These are phyloP conservation scores for Microctenopoma steveboyesi DNA, from an alignment of 2,797 vertebrate genomes.

Conservation along the genomic window DNA sequence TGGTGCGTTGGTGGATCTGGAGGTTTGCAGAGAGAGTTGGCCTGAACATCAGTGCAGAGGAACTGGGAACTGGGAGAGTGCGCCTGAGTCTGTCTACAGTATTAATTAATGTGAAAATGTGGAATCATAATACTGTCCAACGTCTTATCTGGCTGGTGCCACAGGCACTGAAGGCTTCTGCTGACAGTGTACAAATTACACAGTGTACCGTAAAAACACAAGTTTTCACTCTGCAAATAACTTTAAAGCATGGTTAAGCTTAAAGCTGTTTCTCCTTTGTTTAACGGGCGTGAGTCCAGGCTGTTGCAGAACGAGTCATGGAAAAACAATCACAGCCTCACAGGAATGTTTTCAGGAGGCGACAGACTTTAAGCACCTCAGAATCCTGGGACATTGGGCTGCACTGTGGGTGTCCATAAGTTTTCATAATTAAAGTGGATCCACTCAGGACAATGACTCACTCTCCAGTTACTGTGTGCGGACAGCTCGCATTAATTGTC, in stretches of 20 bases:
- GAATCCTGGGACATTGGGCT: constrained; percentile 34
- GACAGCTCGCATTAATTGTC: constrained; percentile 47
- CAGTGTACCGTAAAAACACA: neutral
- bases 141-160: neutral
- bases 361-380: constrained; percentile 44
- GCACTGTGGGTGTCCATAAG: constrained; percentile 47
- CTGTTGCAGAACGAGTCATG: constrained; percentile 38
- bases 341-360: constrained; percentile 30
- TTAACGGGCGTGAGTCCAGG: constrained; percentile 29
- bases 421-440: constrained; percentile 55
- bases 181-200: too few relatives aligned
- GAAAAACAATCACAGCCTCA: constrained; percentile 54
- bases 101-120: constrained; percentile 11
- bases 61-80: constrained; percentile 11
- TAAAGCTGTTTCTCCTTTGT: constrained; percentile 31
- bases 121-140: neutral
- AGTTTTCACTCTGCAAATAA: constrained; percentile 24
- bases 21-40: constrained; percentile 19
- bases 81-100: constrained; percentile 2
- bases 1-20: constrained; percentile 34
- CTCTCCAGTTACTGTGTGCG: constrained; percentile 30
- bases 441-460: constrained; percentile 51
- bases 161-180: too few relatives aligned
- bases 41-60: constrained; percentile 11
- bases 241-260: neutral